Evolutionary conservation across 2,797 vertebrate genomes (phyloP), one percentile per base, ranked within the genome.

Genomic region (Megaceryle alcyon): DNA sequence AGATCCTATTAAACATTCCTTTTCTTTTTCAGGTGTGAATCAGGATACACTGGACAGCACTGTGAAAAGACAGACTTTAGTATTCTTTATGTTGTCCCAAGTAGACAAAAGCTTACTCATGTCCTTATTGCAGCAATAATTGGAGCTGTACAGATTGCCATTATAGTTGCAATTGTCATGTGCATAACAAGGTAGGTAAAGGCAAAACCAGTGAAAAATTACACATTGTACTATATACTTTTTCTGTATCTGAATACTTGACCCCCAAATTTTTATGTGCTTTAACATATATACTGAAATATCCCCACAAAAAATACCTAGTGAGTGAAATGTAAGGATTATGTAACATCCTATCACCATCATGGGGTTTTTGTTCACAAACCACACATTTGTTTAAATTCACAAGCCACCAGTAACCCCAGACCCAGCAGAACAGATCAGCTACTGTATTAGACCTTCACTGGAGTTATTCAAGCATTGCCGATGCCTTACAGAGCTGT

Each of bases 91-190:
- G 99, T 99, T 82, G 99, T 99, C 75, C 99, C 99, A 75, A 99
- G 99, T 54, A 99, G 99, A 93, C 99, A 99, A 98, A 99, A 99
- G 97, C 99, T 99, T 56, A 99, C 99, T 29, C 99, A 99, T 76
- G 98, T 99, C 94, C 99, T 99, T 91, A 99, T 99, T 94, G 99
- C 99, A 81, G 99, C 99, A 96, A 99, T 99, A 97, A 99, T 99
- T 90, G 99, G 99, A 69, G 99, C 99, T 46, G 99, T 99, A 90
- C 99, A 99, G 98, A 99, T 99, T 63, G 99, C 99, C 97, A 98
- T 99, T 97, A 99, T 99, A 88, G 99, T 99, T 66, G 99, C 99
- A 48, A 99, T 99, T 97, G 98, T 99, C 97, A 99, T 99, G 99
- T 99, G 99, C 97, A 99, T 99, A 98, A 99, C 98, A 60, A 99